phyloP scores from a whole-genome alignment of 2,797 vertebrate species.

The Clarias fuscus region DNA sequence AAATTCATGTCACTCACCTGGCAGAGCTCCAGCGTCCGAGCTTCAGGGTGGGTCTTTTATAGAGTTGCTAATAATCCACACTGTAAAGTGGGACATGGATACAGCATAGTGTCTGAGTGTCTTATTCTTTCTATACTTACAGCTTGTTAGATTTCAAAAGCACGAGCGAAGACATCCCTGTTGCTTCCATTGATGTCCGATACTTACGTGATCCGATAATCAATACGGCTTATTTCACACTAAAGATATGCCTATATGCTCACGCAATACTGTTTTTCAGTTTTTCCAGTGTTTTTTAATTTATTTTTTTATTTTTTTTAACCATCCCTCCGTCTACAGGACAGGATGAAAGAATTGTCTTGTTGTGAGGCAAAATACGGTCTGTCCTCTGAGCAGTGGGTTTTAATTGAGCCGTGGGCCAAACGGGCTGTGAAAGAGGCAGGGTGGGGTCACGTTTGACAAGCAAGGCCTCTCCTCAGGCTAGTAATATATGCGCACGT shows the following conservation, averaged over 20 bases:
- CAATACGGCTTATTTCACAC: constrained; percentile 1
- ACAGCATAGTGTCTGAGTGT: neutral
- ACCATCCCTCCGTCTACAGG: constrained; percentile 3
- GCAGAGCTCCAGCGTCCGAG: constrained; percentile 59
- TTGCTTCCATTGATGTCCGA: constrained; percentile 7
- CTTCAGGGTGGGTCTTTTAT: constrained; percentile 47
- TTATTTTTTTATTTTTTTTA: neutral
- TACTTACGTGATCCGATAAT: constrained; percentile 14
- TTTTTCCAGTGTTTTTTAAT: too few species aligned
- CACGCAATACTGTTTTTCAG: neutral
- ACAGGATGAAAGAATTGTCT: constrained; percentile 5
- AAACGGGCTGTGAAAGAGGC: constrained; percentile 62
- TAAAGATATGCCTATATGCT: neutral
- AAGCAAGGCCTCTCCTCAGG: constrained; percentile 56
- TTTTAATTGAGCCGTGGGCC: constrained; percentile 73
- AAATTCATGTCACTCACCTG: constrained; percentile 68
- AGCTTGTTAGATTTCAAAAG: neutral
- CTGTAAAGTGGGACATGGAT: constrained; percentile 24
- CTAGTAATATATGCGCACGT: constrained; percentile 58
- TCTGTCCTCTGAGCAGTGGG: constrained; percentile 52
- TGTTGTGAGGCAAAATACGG: constrained; percentile 34
- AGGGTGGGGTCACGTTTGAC: constrained; percentile 62
- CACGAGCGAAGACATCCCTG: neutral
- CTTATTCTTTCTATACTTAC: neutral
- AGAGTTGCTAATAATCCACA: constrained; percentile 21